Evolutionary conservation across 1,140 invertebrate species (phyloP).

Genomic region (Paraescarpia echinospica): DNA sequence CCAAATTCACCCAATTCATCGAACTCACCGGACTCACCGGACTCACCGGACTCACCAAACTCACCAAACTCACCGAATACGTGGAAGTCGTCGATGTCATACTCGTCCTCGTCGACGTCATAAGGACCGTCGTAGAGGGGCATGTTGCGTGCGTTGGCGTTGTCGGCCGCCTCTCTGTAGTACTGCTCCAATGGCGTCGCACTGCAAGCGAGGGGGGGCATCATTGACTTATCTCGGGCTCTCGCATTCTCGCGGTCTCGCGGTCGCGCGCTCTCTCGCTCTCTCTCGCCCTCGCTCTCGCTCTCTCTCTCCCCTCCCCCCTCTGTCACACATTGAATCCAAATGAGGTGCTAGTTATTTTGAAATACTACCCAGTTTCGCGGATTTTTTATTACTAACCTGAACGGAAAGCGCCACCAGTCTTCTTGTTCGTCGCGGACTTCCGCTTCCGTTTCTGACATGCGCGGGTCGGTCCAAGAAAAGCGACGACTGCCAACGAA

Average conservation of each 20-base stretch:
- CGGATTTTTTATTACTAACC: too few species aligned
- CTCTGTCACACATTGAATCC: too few species aligned
- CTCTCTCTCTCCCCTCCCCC: too few species aligned
- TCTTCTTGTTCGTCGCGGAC: not conserved
- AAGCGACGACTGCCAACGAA: not conserved
- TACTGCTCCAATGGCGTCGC: not conserved
- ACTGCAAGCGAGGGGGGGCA: not conserved
- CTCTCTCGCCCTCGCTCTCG: too few species aligned
- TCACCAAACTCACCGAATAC: not conserved
- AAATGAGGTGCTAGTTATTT: too few species aligned
- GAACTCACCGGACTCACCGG: too few species aligned
- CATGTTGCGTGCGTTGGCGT: not conserved
- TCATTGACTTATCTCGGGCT: too few species aligned
- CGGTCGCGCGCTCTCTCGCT: too few species aligned
- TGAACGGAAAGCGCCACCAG: not conserved
- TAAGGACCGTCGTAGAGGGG: not conserved
- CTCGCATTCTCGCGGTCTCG: too few species aligned
- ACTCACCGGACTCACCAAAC: too few species aligned
- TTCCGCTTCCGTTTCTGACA: not conserved
- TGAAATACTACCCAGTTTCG: too few species aligned
- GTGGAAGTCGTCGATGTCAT: not conserved
- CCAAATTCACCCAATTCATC: too few species aligned
- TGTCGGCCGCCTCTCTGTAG: not conserved
- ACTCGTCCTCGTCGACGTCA: not conserved
- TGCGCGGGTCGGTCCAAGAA: not conserved